Base-by-base conservation (phyloP, 1,140 invertebrate genomes). In the Oedothorax gibbosus region DNA sequence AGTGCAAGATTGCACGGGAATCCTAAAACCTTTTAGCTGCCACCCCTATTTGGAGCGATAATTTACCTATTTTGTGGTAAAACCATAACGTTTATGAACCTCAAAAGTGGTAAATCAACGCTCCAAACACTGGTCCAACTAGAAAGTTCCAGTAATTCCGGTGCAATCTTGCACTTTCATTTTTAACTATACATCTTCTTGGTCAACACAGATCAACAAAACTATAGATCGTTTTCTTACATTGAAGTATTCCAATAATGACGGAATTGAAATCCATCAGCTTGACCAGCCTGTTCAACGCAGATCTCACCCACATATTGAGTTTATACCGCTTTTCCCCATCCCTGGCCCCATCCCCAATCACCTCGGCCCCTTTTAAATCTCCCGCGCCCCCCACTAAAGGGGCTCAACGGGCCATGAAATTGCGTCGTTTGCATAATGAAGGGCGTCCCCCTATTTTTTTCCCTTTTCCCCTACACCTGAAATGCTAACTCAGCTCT, bases 351-450 rank as follows among this genome's bases (percentile, higher is more conserved):
- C 51, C 72, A 15, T 21, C 78, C 65, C 64, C 60, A 50, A 12
- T 75, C 15, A 64, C 57, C 73, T 35, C 35, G 35, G 35, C 35
- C 80, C 69, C 80, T 82, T 84, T 84, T 76, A 84, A 84, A 84
- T 75, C 81, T 84, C 72, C 81, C 20, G 54, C 51, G 18, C 53
- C 69, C 57, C 62, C 72, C 68, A 64, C 64, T 84, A 84, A 84
- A 84, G 81, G 81, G 81, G 53, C 72, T 68, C 81, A 84, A 75
- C 81, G 81, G 81, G 81, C 71, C 81, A 72, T 84, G 81, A 84
- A 84, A 84, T 84, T 84, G 81, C 81, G 71, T 84, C 81, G 81
- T 84, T 84, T 84, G 81, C 81, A 84, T 84, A 84, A 84, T 84
- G 81, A 84, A 84, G 81, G 81, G 53, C 81, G 81, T 76, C 81